Conservation (phyloP, 92 coral and sea anemone genomes). For the Palythoa heliodiscus region DNA sequence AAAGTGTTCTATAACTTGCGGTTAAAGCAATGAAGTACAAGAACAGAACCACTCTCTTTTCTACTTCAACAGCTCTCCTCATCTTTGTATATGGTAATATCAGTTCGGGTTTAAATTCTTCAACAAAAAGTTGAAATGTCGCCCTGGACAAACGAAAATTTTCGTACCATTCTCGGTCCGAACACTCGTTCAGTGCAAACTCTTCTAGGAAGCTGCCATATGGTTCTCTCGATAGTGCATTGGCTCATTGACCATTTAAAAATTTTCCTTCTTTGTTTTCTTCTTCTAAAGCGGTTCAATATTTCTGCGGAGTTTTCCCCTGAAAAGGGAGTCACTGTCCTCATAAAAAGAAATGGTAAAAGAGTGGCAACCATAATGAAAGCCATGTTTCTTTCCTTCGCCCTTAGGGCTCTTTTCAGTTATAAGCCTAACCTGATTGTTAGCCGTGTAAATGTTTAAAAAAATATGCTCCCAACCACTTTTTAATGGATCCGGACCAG, state of each 20-base stretch:
- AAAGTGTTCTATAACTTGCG: background rate
- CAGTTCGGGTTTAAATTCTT: slow-evolving; percentile 3
- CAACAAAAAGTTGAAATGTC: slow-evolving; percentile 9
- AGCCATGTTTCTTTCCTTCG: slow-evolving; percentile 13
- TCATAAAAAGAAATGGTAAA: slow-evolving; percentile 13
- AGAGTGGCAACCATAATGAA: slow-evolving; percentile 8
- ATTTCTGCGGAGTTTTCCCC: slow-evolving; percentile 7
- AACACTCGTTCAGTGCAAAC: slow-evolving; percentile 9
- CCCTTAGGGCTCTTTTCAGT: background rate
- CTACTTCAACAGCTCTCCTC: slow-evolving; percentile 14
- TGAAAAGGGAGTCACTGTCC: slow-evolving; percentile 7
- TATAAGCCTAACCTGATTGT: background rate
- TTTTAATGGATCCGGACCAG: no score
- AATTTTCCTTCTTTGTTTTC: slow-evolving; percentile 9
- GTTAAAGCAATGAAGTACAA: slow-evolving; percentile 11
- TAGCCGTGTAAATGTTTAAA: background rate
- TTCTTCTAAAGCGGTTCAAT: slow-evolving; percentile 6
- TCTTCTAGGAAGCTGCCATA: background rate
- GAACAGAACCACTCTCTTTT: slow-evolving; percentile 15
- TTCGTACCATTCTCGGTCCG: slow-evolving; percentile 15
- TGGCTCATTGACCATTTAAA: background rate
- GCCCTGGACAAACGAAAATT: slow-evolving; percentile 9
- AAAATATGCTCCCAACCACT: background rate
- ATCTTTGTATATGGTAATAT: slow-evolving; percentile 1
- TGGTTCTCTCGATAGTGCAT: no score